Evolutionary conservation across 2,113 vertebrate species (phyloP).

Genomic region (Thinocorus orbignyianus): DNA sequence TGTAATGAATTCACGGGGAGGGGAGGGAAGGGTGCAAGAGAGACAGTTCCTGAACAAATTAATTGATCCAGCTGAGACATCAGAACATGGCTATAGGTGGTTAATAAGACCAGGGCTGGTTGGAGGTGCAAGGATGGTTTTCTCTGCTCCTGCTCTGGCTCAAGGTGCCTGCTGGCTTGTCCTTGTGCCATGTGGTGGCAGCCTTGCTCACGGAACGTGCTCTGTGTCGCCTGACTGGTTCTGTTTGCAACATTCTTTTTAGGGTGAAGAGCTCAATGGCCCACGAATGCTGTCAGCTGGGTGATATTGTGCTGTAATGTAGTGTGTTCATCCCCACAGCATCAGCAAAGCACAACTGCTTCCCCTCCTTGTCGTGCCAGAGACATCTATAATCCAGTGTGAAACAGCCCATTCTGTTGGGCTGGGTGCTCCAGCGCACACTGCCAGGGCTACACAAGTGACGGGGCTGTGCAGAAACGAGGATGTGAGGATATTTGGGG

Average conservation of each 20-base stretch:
- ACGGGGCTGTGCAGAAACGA: not conserved
- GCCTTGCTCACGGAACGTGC: not conserved
- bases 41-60: not conserved
- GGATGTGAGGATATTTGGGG: not conserved
- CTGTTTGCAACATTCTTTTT: not conserved
- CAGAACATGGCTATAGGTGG: not conserved
- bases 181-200: not conserved
- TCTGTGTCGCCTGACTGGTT: not conserved
- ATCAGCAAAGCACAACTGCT: not conserved
- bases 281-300: not conserved
- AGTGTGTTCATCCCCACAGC: not conserved
- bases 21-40: not conserved
- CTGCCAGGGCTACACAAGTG: not conserved
- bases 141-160: not conserved
- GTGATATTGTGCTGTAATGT: not conserved
- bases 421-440: rapidly evolving
- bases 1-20: not conserved
- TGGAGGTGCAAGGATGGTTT: not conserved
- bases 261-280: not conserved
- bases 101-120: not conserved
- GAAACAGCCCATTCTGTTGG: rapidly evolving
- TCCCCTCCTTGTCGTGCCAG: not conserved
- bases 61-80: not conserved
- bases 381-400: not conserved
- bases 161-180: not conserved